Conservation (phyloP, 2,888 invertebrate genomes). For the Arrhopalites spinosus region DNA sequence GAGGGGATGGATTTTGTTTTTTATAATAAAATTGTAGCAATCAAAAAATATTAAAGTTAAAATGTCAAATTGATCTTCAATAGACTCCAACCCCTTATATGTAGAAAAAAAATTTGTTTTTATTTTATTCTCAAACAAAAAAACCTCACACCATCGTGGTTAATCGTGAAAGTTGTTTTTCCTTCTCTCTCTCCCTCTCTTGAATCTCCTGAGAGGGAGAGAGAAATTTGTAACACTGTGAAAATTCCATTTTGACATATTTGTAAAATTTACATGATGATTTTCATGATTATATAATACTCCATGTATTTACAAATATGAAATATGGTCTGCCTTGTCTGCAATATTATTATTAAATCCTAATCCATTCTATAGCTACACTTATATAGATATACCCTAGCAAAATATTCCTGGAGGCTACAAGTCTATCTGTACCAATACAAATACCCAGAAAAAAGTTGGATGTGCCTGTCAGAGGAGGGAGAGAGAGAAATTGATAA, state of each 20-base stretch:
- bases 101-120: too few species aligned
- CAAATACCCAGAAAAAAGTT: not conserved
- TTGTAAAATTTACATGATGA: constrained; percentile 20
- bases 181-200: too few species aligned
- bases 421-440: not conserved
- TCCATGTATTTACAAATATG: constrained; percentile 9
- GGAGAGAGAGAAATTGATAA: constrained; percentile 20
- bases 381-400: too few species aligned
- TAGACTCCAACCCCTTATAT: too few species aligned
- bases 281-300: constrained; percentile 26
- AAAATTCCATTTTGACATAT: constrained; percentile 18
- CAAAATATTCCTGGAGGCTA: not conserved
- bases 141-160: too few species aligned
- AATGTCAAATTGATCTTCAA: too few species aligned
- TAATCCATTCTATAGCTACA: not conserved
- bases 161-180: not conserved
- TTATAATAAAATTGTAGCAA: too few species aligned
- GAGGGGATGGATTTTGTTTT: too few species aligned
- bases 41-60: too few species aligned
- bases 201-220: not conserved
- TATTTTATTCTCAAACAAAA: too few species aligned
- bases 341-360: not conserved
- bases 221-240: not conserved
- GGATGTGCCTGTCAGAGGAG: constrained; percentile 24
- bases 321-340: not conserved